Conservation (phyloP, 2,113 vertebrate species). For the Zosterops borbonicus region DNA sequence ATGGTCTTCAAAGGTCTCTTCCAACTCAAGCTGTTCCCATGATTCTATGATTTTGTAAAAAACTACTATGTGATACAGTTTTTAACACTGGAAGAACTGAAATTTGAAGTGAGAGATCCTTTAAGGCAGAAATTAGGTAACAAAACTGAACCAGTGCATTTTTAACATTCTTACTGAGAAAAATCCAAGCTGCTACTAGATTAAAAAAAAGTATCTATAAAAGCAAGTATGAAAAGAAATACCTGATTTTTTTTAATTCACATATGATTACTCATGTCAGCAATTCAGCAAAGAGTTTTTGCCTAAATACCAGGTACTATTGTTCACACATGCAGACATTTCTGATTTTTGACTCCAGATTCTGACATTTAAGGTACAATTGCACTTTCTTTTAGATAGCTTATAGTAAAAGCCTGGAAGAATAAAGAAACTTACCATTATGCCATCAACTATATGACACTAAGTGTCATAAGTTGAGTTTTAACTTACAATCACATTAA, state of each 20-base stretch:
- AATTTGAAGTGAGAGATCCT: background rate
- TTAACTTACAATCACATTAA: constrained; percentile 3
- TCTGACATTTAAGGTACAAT: constrained; percentile 26
- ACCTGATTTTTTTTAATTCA: constrained; percentile 21
- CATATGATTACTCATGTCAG: background rate
- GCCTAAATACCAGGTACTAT: constrained; percentile 15
- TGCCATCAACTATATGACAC: background rate
- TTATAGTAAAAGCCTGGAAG: background rate
- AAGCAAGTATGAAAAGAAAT: constrained; percentile 15
- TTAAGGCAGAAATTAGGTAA: constrained; percentile 36
- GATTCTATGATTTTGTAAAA: background rate
- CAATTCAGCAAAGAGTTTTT: background rate
- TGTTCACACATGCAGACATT: constrained; percentile 12
- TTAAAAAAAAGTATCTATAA: background rate
- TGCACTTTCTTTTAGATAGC: constrained; percentile 40
- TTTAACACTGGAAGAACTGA: background rate
- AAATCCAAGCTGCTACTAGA: constrained; percentile 2
- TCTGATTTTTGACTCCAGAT: background rate
- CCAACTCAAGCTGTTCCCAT: background rate
- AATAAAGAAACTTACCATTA: constrained; percentile 16
- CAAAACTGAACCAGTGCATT: constrained; percentile 48
- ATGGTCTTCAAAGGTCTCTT: background rate
- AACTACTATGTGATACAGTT: background rate
- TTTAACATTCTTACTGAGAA: constrained; percentile 37
- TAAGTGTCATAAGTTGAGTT: background rate